phyloP scores from a whole-genome alignment of 2,797 vertebrate genomes.

The Chelidonichthys spinosus region DNA sequence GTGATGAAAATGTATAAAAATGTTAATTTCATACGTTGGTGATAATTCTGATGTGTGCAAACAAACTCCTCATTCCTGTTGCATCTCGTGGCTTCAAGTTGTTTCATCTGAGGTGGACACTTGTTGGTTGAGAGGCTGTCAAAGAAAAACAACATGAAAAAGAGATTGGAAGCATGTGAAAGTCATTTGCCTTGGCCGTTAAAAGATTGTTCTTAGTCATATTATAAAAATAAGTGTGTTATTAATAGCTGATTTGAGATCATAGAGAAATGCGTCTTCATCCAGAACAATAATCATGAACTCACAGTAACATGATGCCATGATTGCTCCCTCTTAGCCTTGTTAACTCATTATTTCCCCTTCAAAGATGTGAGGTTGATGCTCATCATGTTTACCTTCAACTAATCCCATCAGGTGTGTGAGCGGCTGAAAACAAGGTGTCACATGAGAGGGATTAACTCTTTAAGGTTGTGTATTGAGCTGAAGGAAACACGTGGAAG shows the following conservation, averaged over 20 bases:
- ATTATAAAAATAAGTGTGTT: neutral
- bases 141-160: neutral
- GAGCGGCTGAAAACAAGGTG: slow-evolving; percentile 4
- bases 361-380: slow-evolving; percentile 44
- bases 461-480: slow-evolving; percentile 36
- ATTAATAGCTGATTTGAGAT: slow-evolving; percentile 19
- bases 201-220: neutral
- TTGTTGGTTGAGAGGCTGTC: neutral
- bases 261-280: slow-evolving; percentile 13
- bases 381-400: slow-evolving; percentile 27
- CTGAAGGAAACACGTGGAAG: slow-evolving; percentile 26
- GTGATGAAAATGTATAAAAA: neutral
- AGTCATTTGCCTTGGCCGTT: too few relatives aligned
- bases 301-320: neutral
- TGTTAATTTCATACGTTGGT: neutral
- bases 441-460: slow-evolving; percentile 47
- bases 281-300: neutral
- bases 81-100: neutral
- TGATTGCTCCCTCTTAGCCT: neutral
- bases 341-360: slow-evolving; percentile 46
- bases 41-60: neutral
- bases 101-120: neutral
- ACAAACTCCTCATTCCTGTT: neutral
- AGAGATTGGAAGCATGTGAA: too few relatives aligned
- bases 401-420: slow-evolving; percentile 48